A percentile compares a stretch with the other conserved stretches of the same genome.
phyloP scores from a whole-genome alignment of 1,140 invertebrate genomes.

The Scaptomyza montana region DNA sequence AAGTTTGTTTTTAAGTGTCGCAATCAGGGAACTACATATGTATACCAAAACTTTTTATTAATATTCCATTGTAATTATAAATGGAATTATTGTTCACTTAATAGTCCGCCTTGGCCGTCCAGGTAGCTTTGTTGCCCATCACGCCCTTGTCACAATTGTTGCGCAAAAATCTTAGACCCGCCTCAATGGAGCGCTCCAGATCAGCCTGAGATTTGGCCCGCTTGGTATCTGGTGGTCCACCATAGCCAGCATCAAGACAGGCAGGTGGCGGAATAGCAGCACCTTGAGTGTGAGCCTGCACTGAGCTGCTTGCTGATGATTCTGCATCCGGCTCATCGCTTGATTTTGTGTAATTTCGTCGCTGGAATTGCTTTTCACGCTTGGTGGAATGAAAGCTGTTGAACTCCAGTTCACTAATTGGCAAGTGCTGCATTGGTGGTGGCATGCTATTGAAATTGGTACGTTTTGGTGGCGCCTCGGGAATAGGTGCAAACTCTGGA shows the following conservation, averaged over 20 bases:
- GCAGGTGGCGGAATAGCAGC: conserved; percentile 87
- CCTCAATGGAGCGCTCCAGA: conserved; percentile 87
- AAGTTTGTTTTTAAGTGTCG: too few relatives aligned
- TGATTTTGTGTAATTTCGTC: conserved; percentile 54
- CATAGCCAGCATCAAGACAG: conserved; percentile 86
- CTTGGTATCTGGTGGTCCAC: conserved; percentile 46
- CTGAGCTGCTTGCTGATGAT: conserved; percentile 5
- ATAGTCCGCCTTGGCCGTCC: conserved; percentile 82
- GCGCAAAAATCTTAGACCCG: conserved; percentile 88
- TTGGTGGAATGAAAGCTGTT: conserved; percentile 60
- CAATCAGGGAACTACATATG: too few relatives aligned
- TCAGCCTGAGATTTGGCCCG: conserved; percentile 69
- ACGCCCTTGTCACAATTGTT: conserved; percentile 86
- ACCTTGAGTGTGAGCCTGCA: conserved; percentile 57
- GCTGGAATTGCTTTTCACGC: conserved; percentile 59
- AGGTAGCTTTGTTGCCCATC: conserved; percentile 68
- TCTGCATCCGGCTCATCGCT: conserved; percentile 33
- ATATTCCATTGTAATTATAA: background rate
- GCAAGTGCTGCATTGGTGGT: conserved; percentile 16
- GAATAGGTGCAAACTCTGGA: conserved; percentile 88
- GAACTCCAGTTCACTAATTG: conserved; percentile 43
- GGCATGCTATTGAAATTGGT: conserved; percentile 77
- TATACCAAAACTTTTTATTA: too few relatives aligned
- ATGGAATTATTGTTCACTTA: conserved; percentile 29
- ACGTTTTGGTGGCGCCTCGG: conserved; percentile 54